These are phyloP conservation scores for Nerophis ophidion DNA, from an alignment of 2,113 vertebrate genomes.

Conservation along the genomic window DNA sequence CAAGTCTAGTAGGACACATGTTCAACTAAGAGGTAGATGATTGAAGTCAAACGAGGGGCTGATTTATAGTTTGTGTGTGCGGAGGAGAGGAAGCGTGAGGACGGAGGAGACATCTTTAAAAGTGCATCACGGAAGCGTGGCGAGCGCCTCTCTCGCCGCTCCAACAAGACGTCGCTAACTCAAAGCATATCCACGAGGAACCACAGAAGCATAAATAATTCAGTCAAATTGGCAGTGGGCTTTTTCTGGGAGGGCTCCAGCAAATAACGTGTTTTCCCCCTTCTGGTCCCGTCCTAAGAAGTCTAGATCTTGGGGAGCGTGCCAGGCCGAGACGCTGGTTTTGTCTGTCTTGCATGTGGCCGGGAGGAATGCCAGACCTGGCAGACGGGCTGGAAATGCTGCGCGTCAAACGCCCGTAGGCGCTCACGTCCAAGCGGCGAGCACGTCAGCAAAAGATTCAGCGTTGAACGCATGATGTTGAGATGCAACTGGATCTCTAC, in stretches of 20 bases:
- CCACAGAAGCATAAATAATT: slow-evolving; percentile 76
- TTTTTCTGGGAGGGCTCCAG: slow-evolving; percentile 59
- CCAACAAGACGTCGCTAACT: slow-evolving; percentile 57
- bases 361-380: slow-evolving; percentile 46
- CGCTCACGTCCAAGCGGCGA: slow-evolving; percentile 12
- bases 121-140: slow-evolving; percentile 35
- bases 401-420: slow-evolving; percentile 44
- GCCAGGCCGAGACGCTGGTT: slow-evolving; percentile 54
- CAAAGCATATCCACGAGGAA: slow-evolving; percentile 64
- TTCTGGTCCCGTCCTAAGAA: slow-evolving; percentile 38
- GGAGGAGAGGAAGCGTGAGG: slow-evolving; percentile 49
- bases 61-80: neutral
- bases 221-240: slow-evolving; percentile 62
- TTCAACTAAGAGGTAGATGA: no score
- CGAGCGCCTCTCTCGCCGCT: slow-evolving; percentile 18
- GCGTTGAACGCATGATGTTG: slow-evolving; percentile 28
- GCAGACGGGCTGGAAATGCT: slow-evolving; percentile 56
- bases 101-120: slow-evolving; percentile 61
- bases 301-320: slow-evolving; percentile 50
- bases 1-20: no score
- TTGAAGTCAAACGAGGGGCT: neutral
- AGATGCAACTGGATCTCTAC: neutral
- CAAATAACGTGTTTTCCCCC: slow-evolving; percentile 62
- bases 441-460: slow-evolving; percentile 32
- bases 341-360: slow-evolving; percentile 57